Base-by-base conservation (phyloP, 2,888 invertebrate species). In the Gisinianus flammeolus region DNA sequence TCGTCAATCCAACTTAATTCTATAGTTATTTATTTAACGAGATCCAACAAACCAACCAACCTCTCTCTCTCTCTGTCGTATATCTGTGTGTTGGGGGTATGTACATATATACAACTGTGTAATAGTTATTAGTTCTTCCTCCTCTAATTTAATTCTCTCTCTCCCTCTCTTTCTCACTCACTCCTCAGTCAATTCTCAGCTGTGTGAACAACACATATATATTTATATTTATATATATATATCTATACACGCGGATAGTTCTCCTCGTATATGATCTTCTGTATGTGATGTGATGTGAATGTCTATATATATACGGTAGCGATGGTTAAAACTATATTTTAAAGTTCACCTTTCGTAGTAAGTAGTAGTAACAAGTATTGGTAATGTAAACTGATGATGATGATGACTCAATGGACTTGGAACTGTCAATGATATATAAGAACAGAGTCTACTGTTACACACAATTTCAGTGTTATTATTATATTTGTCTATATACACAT, bases 61-160 rank as follows among this genome's bases (percentile, higher is more conserved):
- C 64, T 64, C 26, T 64, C 64, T 64, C 64, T n/a, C 10, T 26
- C 28, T 66, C 66, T 66, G 30, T 30, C 30, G 22, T 19, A n/a
- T 44, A 44, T 44, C 5, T 54, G 54, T 8, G 54, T 16, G n/a
- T n/a, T n/a, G n/a, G n/a, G n/a, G n/a, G n/a, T n/a, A n/a, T n/a
- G n/a, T 44, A 44, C 19, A 44, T 44, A 44, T 44, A 44, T 44
- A 44, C 44, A 44, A 44, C 44, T 19, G 8, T 44, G 44, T 44
- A 16, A 44, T 44, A 44, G 44, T 44, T 12, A 44, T 44, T 44
- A 44, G 44, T 44, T 44, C 6, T 12, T 44, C 19, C 44, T 44
- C 19, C 44, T 44, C 19, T 6, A 19, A 44, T 16, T 33, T 69
- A 44, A 24, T 26, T 52, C 70, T 70, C 70, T 70, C 70, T 70